Evolutionary conservation across 2,113 vertebrate genomes (phyloP).

Genomic region (Ochotona curzoniae): DNA sequence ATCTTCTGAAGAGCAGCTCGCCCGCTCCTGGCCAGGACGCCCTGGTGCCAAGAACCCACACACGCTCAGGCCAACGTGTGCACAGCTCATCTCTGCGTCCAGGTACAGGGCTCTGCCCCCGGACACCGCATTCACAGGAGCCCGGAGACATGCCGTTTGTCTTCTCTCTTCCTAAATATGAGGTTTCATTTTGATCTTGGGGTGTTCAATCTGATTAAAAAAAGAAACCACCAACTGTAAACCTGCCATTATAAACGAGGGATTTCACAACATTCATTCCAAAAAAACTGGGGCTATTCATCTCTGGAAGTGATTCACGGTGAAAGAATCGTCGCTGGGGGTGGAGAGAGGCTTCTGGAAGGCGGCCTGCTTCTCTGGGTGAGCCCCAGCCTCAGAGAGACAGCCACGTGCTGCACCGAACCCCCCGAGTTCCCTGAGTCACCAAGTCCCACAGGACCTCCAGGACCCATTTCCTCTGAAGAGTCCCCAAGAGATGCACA

Average conservation of each 20-base stretch:
- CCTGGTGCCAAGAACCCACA: conserved; percentile 83
- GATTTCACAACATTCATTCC: conserved; percentile 87
- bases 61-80: conserved; percentile 69
- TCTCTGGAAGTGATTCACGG: conserved; percentile 88
- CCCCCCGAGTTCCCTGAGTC: conserved; percentile 84
- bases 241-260: conserved; percentile 83
- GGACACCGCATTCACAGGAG: conserved; percentile 21
- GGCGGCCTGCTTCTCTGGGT: conserved; percentile 74
- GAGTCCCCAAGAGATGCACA: conserved; percentile 42
- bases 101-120: neutral
- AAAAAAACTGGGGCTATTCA: conserved; percentile 87
- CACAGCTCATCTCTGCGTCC: conserved; percentile 34
- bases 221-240: conserved; percentile 85
- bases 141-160: conserved; percentile 70
- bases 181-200: conserved; percentile 82
- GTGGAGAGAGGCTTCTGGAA: conserved; percentile 72
- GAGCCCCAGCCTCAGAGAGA: conserved; percentile 71
- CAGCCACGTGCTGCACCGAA: conserved; percentile 84
- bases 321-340: conserved; percentile 77
- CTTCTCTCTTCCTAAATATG: conserved; percentile 78
- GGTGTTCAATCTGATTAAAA: conserved; percentile 82
- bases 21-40: conserved; percentile 77
- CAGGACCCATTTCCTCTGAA: conserved; percentile 82
- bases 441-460: conserved; percentile 81
- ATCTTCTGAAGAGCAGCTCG: conserved; percentile 83